Percentiles rank a stretch among this genome's conserved stretches.
These are phyloP conservation scores for Mesembrinibis cayennensis DNA, from an alignment of 2,113 vertebrate genomes.

Conservation along the genomic window DNA sequence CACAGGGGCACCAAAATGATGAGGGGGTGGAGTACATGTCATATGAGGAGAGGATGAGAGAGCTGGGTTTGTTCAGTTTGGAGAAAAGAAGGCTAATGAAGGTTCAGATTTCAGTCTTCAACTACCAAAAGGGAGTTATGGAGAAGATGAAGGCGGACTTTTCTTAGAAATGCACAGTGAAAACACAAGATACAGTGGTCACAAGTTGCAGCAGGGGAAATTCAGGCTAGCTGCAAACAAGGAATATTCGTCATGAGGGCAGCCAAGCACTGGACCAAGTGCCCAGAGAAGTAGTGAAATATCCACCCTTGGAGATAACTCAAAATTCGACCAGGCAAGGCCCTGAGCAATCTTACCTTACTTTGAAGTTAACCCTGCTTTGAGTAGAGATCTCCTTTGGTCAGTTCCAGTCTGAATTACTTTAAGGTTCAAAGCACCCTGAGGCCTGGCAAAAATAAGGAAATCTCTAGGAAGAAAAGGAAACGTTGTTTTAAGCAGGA, in stretches of 20 bases:
- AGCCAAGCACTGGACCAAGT: not conserved
- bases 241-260: not conserved
- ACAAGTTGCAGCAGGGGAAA: not conserved
- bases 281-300: not conserved
- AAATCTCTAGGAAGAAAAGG: not conserved
- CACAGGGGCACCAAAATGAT: not conserved
- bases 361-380: not conserved
- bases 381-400: not conserved
- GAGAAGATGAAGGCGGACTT: not conserved
- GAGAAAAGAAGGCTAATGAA: not conserved
- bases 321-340: not conserved
- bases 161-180: not conserved
- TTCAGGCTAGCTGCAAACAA: not conserved
- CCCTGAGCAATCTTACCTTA: not conserved
- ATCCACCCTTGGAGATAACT: not conserved
- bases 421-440: accelerated
- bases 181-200: not conserved
- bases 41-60: not conserved
- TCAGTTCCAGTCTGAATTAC: not conserved
- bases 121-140: not conserved
- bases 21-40: accelerated
- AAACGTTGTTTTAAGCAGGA: not conserved
- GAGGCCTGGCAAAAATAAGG: not conserved
- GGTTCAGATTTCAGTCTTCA: not conserved
- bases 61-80: not conserved